Conservation (phyloP, 2,797 vertebrate genomes). For the Tokudaia tokunoshimensis region DNA sequence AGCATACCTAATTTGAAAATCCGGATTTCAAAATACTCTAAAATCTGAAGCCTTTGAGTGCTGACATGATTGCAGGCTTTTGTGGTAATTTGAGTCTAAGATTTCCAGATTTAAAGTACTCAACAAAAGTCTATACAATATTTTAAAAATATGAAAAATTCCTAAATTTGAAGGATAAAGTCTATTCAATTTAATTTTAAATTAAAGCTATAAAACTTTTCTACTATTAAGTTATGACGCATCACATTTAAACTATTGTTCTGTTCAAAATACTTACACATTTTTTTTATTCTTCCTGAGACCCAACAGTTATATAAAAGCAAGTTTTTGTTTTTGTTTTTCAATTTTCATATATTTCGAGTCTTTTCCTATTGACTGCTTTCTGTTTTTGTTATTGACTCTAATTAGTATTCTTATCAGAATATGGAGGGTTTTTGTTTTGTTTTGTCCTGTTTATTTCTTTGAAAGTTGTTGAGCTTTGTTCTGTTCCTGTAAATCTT, state of each 20-base stretch:
- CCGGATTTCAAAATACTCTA: neutral
- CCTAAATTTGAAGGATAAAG: neutral
- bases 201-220: conserved; percentile 19
- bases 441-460: neutral
- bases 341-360: neutral
- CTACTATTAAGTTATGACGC: neutral
- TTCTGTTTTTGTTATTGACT: neutral
- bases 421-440: neutral
- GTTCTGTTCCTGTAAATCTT: neutral
- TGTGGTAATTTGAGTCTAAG: neutral
- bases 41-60: neutral
- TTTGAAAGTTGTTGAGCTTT: conserved; percentile 40
- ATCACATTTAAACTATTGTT: conserved; percentile 4
- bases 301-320: neutral
- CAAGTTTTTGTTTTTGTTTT: neutral
- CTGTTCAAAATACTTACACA: conserved; percentile 15
- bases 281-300: neutral
- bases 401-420: neutral
- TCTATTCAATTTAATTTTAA: neutral
- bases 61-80: neutral
- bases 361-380: neutral
- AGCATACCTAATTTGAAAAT: neutral
- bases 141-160: neutral
- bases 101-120: neutral
- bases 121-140: neutral